A percentile compares a stretch with the other conserved stretches of the same genome.
Evolutionary conservation across 2,797 vertebrate genomes (phyloP).

Genomic region (Periparus ater): DNA sequence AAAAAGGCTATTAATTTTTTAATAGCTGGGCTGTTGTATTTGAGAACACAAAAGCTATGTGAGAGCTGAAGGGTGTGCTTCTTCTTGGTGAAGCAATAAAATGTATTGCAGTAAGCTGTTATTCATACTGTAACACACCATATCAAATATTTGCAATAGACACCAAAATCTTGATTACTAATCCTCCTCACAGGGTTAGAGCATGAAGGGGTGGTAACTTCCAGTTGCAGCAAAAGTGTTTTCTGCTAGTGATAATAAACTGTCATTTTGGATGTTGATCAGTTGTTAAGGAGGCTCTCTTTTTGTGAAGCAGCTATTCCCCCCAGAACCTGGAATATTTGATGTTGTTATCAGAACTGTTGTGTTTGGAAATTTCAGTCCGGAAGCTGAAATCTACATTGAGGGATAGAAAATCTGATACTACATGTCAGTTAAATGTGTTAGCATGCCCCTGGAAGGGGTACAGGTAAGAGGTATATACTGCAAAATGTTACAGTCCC

Average conservation of each 20-base stretch:
- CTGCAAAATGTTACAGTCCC: neutral
- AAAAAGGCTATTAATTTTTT: neutral
- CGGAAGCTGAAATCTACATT: neutral
- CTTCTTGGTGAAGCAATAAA: neutral
- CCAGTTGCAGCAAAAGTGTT: neutral
- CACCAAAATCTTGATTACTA: neutral
- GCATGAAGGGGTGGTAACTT: neutral
- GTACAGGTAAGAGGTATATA: neutral
- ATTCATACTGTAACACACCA: neutral
- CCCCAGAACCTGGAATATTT: neutral
- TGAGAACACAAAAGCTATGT: neutral
- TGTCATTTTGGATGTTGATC: neutral
- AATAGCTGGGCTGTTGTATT: neutral
- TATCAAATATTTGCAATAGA: neutral
- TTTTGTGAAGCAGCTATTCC: neutral
- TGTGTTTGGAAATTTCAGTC: neutral
- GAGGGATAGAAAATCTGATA: neutral
- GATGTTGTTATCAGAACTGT: neutral
- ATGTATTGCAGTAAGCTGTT: neutral
- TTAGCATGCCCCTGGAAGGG: neutral
- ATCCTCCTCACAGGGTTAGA: neutral
- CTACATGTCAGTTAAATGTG: neutral
- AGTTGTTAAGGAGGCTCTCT: neutral
- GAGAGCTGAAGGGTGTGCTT: neutral
- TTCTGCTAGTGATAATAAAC: neutral